These are phyloP conservation scores for Pachyramphus minor DNA, from an alignment of 2,113 vertebrate species.

Conservation along the genomic window DNA sequence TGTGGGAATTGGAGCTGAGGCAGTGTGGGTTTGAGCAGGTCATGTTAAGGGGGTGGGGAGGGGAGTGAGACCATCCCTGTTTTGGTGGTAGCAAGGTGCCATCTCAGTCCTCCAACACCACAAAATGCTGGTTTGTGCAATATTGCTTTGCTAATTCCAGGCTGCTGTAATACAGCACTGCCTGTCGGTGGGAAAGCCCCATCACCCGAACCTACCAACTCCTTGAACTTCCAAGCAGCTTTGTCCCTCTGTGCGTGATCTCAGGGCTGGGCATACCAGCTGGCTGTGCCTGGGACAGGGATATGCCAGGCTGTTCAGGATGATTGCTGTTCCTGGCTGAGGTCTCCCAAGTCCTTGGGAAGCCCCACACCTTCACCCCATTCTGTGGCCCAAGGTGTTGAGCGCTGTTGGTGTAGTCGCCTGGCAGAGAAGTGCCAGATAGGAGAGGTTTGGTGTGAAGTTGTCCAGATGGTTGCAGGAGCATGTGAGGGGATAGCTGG, in stretches of 20 bases:
- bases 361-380: neutral
- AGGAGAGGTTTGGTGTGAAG: neutral
- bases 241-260: neutral
- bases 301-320: fast-evolving
- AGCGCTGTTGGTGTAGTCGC: neutral
- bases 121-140: neutral
- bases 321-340: neutral
- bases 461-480: neutral
- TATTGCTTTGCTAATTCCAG: neutral
- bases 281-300: neutral
- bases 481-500: fast-evolving
- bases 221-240: neutral
- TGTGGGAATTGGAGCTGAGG: neutral
- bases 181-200: neutral
- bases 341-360: neutral
- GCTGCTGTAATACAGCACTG: neutral
- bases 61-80: fast-evolving
- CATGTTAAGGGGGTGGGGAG: neutral
- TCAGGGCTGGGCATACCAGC: neutral
- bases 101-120: neutral
- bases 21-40: neutral
- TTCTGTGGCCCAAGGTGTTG: fast-evolving
- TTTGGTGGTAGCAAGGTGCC: neutral
- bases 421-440: neutral
- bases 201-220: fast-evolving